Evolutionary conservation across 2,888 invertebrate species (phyloP).

Genomic region (Byasa hedistus): DNA sequence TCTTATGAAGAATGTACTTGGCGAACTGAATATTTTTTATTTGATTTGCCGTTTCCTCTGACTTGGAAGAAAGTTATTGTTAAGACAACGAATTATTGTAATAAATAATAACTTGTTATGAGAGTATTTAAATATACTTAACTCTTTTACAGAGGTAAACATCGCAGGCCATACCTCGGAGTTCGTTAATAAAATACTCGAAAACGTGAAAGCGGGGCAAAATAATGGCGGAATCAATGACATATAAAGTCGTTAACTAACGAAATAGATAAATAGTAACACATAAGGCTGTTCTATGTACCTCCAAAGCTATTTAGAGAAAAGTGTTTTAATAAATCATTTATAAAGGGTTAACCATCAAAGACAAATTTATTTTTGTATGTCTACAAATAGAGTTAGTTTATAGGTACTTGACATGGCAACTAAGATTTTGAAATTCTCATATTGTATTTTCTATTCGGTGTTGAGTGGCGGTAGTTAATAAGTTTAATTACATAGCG

Average conservation of each 20-base stretch:
- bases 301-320: conserved; percentile 78
- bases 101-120: neutral
- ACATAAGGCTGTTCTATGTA: conserved; percentile 79
- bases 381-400: conserved; percentile 59
- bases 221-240: conserved; percentile 89
- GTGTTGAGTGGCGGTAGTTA: conserved; percentile 40
- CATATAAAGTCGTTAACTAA: conserved; percentile 65
- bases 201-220: conserved; percentile 90
- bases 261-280: conserved; percentile 54
- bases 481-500: conserved; percentile 20
- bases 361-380: conserved; percentile 77
- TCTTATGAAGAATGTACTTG: no score
- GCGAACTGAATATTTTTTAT: no score
- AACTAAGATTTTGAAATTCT: conserved; percentile 55
- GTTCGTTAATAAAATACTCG: conserved; percentile 94
- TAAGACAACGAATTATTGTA: no score
- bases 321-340: conserved; percentile 60
- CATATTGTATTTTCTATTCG: conserved; percentile 43
- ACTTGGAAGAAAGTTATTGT: no score
- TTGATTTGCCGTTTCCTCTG: no score
- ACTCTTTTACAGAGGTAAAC: conserved; percentile 84
- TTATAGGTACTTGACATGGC: conserved; percentile 68
- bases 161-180: conserved; percentile 96
- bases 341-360: conserved; percentile 63
- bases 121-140: conserved; percentile 29